A percentile compares a stretch with the other conserved stretches of the same genome.
phyloP scores from a whole-genome alignment of 2,888 invertebrate genomes.

The Leptogaster cylindrica region DNA sequence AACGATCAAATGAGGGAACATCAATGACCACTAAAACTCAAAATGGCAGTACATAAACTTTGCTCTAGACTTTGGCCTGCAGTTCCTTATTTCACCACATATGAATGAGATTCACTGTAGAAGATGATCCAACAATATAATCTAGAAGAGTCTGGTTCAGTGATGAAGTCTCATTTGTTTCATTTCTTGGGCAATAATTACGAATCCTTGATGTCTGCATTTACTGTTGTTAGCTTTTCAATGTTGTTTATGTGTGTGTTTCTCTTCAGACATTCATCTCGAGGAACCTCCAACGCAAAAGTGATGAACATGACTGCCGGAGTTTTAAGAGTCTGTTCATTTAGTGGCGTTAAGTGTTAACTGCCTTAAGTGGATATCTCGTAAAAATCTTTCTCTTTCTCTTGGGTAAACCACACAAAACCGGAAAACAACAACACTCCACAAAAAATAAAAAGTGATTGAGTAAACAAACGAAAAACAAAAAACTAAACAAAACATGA shows the following conservation, averaged over 20 bases:
- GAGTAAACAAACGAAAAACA: slow-evolving; percentile 44
- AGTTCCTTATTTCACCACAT: slow-evolving; percentile 14
- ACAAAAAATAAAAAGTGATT: too few relatives aligned
- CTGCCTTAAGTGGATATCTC: slow-evolving; percentile 44
- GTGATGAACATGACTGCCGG: neutral
- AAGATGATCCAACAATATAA: neutral
- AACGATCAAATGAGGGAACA: too few relatives aligned
- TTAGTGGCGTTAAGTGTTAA: slow-evolving; percentile 43
- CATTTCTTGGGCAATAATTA: slow-evolving; percentile 25
- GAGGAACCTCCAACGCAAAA: slow-evolving; percentile 25
- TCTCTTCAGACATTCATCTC: slow-evolving; percentile 22
- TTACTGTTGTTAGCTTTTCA: too few relatives aligned
- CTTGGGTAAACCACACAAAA: slow-evolving; percentile 41
- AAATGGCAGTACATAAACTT: slow-evolving; percentile 21
- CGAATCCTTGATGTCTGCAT: slow-evolving; percentile 43
- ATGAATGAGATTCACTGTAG: slow-evolving; percentile 15
- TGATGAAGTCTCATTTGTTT: too few relatives aligned
- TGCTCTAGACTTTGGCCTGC: neutral
- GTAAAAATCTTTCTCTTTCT: slow-evolving; percentile 43
- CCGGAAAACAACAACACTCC: too few relatives aligned
- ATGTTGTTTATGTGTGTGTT: too few relatives aligned
- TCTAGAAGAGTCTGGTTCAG: neutral
- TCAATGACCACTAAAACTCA: slow-evolving; percentile 28
- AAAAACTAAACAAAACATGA: slow-evolving; percentile 37
- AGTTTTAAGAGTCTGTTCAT: slow-evolving; percentile 30